A percentile compares a stretch with the other conserved stretches of the same genome.
Conservation (phyloP, 35 echinoderm and acorn worm species). For the Patiria miniata region DNA sequence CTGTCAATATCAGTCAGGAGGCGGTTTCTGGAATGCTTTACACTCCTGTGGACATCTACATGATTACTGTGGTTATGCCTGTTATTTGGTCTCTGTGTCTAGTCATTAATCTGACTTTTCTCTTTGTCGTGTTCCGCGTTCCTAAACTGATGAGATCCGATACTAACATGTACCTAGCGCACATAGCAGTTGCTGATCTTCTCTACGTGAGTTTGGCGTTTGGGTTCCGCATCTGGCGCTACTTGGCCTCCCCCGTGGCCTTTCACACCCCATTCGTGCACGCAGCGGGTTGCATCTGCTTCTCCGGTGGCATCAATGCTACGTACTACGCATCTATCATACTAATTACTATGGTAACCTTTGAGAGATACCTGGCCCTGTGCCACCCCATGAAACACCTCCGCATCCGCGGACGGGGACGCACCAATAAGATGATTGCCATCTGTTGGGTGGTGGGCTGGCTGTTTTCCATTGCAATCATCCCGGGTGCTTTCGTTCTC, state of each 20-base stretch:
- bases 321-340: conserved; percentile 6
- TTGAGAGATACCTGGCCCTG: conserved; percentile 19
- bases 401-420: not conserved
- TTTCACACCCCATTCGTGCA: not conserved
- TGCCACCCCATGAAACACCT: conserved; percentile 32
- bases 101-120: not conserved
- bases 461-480: not conserved
- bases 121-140: not conserved
- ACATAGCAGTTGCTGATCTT: not conserved
- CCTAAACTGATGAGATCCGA: conserved; percentile 4
- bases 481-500: not conserved
- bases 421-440: not conserved
- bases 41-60: not conserved
- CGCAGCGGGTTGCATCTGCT: not conserved
- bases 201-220: not conserved
- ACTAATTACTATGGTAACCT: not conserved
- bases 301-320: not conserved
- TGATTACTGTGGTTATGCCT: not conserved
- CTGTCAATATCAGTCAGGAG: not conserved
- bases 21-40: not conserved
- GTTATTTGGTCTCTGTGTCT: not conserved
- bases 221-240: not conserved
- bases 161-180: conserved; percentile 3
- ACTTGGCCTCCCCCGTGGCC: not conserved
- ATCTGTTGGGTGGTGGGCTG: not conserved